Evolutionary conservation across 2,888 invertebrate genomes (phyloP), one percentile per base, ranked within the genome.

Genomic region (Ophioninae sp.): DNA sequence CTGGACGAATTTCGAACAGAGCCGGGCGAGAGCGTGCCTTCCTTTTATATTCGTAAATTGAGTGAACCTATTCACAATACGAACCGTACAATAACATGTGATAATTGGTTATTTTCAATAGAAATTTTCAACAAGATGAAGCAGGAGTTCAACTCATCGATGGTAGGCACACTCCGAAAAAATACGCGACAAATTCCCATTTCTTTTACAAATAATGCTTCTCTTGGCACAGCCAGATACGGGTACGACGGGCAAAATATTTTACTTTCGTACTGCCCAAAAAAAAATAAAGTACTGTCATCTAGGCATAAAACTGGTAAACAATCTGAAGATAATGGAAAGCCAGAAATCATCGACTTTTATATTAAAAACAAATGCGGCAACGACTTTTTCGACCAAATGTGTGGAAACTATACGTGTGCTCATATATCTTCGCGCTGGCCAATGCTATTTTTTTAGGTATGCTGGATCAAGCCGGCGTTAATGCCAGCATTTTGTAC

Each of bases 121-220:
- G 77, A 72, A 30, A 72, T 70, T 62, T 72, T 17, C 17, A 56
- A 61, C 7, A 79, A 50, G 23, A 79, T 79, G 64, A 72, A 67
- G 23, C 37, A 62, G 0, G 37, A 79, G 17, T 72, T 44, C 44
- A 44, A 64, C 7, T 37, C 72, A 44, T 69, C 62, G 6, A 50
- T 72, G 21, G 72, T 79, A 62, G 79, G 79, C 7, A 79, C 72
- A 13, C 44, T 72, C 21, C 70, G 79, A 64, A 79, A 79, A 79
- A 79, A 72, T 37, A 72, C 70, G 37, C 72, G 70, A 20, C 68
- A 23, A 17, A 74, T 74, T 74, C 74, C 61, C 7, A 30, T 13
- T 39, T 74, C 61, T 21, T 74, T 74, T 10, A 74, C 30, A 74
- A 74, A 21, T 17, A 74, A 74, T 61, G 62, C 37, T 62, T 74